phyloP scores from a whole-genome alignment of 2,797 vertebrate genomes.

The Lacerta viridis region DNA sequence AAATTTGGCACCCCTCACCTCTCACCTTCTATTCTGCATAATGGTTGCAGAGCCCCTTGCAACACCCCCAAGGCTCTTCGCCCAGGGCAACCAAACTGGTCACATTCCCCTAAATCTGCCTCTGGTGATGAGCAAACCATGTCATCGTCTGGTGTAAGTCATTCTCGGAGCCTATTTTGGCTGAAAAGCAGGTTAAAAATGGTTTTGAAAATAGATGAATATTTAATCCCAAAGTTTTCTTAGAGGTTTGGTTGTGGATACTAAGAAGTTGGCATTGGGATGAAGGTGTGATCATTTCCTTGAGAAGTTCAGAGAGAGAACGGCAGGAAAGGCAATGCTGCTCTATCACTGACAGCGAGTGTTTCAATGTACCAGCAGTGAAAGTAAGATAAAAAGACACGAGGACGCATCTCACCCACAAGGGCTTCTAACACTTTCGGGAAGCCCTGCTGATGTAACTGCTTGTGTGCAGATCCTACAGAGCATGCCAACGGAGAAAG shows the following conservation, averaged over 20 bases:
- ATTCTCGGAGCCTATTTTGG: no score
- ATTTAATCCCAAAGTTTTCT: neutral
- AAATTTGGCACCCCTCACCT: no score
- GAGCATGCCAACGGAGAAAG: conserved; percentile 22
- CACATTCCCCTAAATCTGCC: no score
- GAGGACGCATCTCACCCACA: conserved; percentile 26
- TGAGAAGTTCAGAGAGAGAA: conserved; percentile 13
- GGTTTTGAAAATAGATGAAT: no score
- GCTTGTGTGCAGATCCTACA: neutral
- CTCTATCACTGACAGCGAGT: neutral
- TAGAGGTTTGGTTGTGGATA: neutral
- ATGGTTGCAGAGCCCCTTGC: no score
- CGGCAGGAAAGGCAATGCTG: conserved; percentile 27
- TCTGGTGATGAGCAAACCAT: no score
- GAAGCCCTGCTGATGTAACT: neutral
- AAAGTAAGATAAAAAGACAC: conserved; percentile 39
- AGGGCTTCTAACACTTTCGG: conserved; percentile 34
- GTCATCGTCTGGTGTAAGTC: no score
- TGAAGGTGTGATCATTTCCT: conserved; percentile 35
- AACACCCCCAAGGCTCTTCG: no score
- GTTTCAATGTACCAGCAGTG: neutral
- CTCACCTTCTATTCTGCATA: no score
- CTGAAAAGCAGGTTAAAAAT: no score
- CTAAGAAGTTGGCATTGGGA: conserved; percentile 20
- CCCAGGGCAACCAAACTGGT: no score